Percentiles rank a stretch among this genome's conserved stretches.
These are phyloP conservation scores for Drosophila limbata DNA, from an alignment of 2,888 invertebrate genomes.

Conservation along the genomic window DNA sequence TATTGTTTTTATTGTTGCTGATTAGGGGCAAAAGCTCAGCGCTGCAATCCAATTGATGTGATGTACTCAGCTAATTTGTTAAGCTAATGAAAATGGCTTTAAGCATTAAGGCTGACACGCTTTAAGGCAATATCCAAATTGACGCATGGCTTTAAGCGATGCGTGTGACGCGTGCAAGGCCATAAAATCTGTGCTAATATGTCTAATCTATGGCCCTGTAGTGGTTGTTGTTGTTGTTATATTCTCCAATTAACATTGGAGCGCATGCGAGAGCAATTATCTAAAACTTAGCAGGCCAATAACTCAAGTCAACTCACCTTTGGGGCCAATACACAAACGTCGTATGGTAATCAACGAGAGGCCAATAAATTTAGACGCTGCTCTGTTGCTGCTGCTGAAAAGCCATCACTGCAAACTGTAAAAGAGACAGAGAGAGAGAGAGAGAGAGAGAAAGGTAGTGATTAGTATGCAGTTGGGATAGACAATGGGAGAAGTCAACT, in stretches of 20 bases:
- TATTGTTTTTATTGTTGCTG: constrained; percentile 10
- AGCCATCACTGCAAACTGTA: constrained; percentile 55
- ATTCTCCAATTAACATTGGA: constrained; percentile 61
- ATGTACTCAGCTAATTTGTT: constrained; percentile 28
- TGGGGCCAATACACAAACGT: constrained; percentile 42
- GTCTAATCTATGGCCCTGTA: constrained; percentile 37
- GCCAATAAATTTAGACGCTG: constrained; percentile 66
- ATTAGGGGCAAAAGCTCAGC: constrained; percentile 36
- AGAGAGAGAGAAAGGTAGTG: constrained; percentile 22
- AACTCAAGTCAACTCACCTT: constrained; percentile 68
- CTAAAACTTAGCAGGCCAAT: constrained; percentile 63
- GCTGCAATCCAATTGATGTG: constrained; percentile 50
- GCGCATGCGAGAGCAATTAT: constrained; percentile 69
- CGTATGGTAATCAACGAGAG: constrained; percentile 45
- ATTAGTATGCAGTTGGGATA: constrained; percentile 68
- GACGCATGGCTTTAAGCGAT: constrained; percentile 14
- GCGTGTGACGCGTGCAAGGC: constrained; percentile 46
- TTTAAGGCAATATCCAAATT: constrained; percentile 15
- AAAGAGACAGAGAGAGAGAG: constrained; percentile 14
- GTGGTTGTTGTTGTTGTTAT: constrained; percentile 24
- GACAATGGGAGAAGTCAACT: constrained; percentile 49
- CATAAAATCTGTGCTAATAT: constrained; percentile 74
- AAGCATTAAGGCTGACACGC: constrained; percentile 17
- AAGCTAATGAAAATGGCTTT: constrained; percentile 55
- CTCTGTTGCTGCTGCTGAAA: constrained; percentile 20